Evolutionary conservation across 2,113 vertebrate genomes (phyloP), one percentile per base, ranked within the genome.

Genomic region (Solea senegalensis): DNA sequence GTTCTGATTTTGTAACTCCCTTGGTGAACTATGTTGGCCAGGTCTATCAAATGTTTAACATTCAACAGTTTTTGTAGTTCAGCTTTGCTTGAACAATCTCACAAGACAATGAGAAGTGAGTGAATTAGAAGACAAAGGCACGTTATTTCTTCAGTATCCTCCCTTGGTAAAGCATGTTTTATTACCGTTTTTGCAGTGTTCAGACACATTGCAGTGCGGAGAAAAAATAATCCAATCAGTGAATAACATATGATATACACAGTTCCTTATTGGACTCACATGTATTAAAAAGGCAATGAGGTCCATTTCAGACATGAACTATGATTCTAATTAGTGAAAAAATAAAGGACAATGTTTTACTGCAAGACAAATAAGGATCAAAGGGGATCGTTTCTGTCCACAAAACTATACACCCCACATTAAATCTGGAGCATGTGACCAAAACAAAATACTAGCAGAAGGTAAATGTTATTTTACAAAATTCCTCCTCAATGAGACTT

Each of bases 181-280:
- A 91, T 92, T 92, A 86, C 69, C 76, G 54, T 52, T 39, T 67
- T 84, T 78, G 82, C 81, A 84, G 73, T 83, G 90, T 90, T 74
- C 78, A 87, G 74, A 84, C 82, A 92, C 78, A 78, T 87, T 86
- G 81, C 86, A 90, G 53, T 76, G 64, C 77, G 74, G 55, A 72
- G 69, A 88, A 65, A 65, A 87, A 81, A 88, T 83, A 86, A 84
- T 85, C 84, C 76, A 77, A 72, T 84, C 71, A 84, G 74, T 74
- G 78, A 86, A 82, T 85, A 77, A 86, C 75, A 82, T 21, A 21
- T 72, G 68, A 83, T 89, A 70, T 86, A 87, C 84, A 89, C 72
- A 83, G 46, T 82, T 89, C 68, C 28, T 80, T 70, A 60, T 52
- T 65, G 53, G 78, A 79, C 72, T 70, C 78, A n/a, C 58, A 59